Conservation (phyloP, 2,888 invertebrate species). For the Chrysolina americana region DNA sequence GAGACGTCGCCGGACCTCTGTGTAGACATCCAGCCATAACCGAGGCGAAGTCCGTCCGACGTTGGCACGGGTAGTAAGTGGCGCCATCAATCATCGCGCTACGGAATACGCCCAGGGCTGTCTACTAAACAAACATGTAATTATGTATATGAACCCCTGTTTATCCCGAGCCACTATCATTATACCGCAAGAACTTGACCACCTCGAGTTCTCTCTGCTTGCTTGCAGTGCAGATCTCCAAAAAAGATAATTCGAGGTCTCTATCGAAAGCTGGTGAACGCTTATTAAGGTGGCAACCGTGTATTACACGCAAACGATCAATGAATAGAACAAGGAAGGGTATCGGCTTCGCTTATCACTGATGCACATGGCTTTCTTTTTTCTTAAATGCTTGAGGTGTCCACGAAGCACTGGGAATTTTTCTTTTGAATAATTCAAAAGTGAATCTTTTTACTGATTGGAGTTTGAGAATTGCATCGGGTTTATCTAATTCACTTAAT, state of each 20-base stretch:
- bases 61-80: slow-evolving; percentile 63
- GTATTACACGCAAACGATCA: slow-evolving; percentile 38
- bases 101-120: slow-evolving; percentile 69
- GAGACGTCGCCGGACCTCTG: slow-evolving; percentile 5
- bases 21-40: slow-evolving; percentile 14
- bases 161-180: slow-evolving; percentile 68
- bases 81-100: slow-evolving; percentile 69
- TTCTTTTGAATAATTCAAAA: background rate
- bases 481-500: too few species aligned
- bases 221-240: slow-evolving; percentile 50
- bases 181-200: slow-evolving; percentile 62
- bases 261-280: slow-evolving; percentile 37
- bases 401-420: background rate
- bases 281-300: slow-evolving; percentile 47
- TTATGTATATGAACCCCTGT: slow-evolving; percentile 71
- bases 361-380: background rate
- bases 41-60: slow-evolving; percentile 7
- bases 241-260: slow-evolving; percentile 51
- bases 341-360: slow-evolving; percentile 11
- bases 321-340: slow-evolving; percentile 27
- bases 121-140: slow-evolving; percentile 71
- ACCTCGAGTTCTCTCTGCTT: slow-evolving; percentile 52
- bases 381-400: slow-evolving; percentile 1
- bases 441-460: background rate
- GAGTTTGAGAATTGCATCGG: too few species aligned